Evolutionary conservation across 2,888 invertebrate species (phyloP).

Genomic region (Lagria hirta): DNA sequence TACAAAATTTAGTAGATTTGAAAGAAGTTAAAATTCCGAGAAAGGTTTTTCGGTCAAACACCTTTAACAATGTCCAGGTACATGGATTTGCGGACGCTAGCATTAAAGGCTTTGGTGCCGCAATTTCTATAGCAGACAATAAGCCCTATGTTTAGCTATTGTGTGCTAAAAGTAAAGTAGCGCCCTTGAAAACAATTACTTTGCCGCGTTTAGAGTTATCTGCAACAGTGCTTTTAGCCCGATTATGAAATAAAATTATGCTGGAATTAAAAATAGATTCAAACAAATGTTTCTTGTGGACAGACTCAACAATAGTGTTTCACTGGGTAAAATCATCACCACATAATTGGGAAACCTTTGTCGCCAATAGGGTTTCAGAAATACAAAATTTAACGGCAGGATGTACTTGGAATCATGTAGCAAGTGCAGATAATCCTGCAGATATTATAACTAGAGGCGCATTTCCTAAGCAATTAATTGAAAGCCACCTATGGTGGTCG

Average conservation of each 20-base stretch:
- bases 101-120: constrained; percentile 14
- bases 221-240: background rate
- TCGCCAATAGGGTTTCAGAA: background rate
- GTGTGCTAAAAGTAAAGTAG: no score
- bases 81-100: constrained; percentile 22
- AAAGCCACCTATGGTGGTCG: constrained; percentile 5
- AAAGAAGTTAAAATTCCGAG: constrained; percentile 18
- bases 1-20: constrained; percentile 3
- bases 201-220: background rate
- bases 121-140: background rate
- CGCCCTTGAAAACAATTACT: constrained; percentile 19
- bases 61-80: constrained; percentile 10
- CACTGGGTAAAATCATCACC: background rate
- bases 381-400: no score
- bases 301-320: background rate
- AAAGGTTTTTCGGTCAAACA: constrained; percentile 4
- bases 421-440: no score
- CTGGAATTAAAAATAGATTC: background rate
- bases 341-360: background rate
- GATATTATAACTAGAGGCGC: no score
- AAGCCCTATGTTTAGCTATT: constrained; percentile 6
- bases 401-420: no score
- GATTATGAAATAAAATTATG: background rate
- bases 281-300: constrained; percentile 8
- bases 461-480: background rate